These are phyloP conservation scores for Noctuana brunneofusca DNA, from an alignment of 2,888 invertebrate genomes.

Conservation along the genomic window DNA sequence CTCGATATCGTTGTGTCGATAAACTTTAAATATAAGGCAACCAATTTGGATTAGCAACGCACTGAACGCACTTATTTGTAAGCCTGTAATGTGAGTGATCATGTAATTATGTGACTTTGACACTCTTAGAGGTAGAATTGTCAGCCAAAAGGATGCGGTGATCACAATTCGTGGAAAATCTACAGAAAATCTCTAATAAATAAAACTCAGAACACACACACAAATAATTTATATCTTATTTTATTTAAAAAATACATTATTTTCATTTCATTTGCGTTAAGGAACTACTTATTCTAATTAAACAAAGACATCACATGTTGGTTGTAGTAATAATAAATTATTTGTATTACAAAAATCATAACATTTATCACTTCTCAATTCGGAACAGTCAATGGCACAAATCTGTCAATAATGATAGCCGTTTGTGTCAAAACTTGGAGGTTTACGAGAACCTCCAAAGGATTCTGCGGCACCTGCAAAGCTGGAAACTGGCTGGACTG, in stretches of 20 bases:
- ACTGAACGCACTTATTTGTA: no score
- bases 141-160: no score
- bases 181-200: no score
- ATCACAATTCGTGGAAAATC: no score
- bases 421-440: conserved; percentile 66
- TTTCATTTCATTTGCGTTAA: background rate
- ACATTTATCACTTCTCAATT: conserved; percentile 11
- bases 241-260: background rate
- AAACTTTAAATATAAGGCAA: no score
- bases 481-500: conserved; percentile 39
- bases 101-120: no score
- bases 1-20: no score
- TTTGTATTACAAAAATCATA: background rate
- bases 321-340: conserved; percentile 14
- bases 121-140: no score
- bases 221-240: background rate
- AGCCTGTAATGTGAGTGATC: no score
- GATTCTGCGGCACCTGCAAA: conserved; percentile 56
- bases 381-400: conserved; percentile 26
- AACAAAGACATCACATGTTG: conserved; percentile 8
- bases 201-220: no score
- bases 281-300: conserved; percentile 4
- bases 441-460: conserved; percentile 63
- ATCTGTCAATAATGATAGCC: conserved; percentile 66
- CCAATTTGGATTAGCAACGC: no score